Percentiles rank a stretch among this genome's conserved stretches.
Evolutionary conservation across 1,140 invertebrate genomes (phyloP).

Genomic region (Sycobia sp.): DNA sequence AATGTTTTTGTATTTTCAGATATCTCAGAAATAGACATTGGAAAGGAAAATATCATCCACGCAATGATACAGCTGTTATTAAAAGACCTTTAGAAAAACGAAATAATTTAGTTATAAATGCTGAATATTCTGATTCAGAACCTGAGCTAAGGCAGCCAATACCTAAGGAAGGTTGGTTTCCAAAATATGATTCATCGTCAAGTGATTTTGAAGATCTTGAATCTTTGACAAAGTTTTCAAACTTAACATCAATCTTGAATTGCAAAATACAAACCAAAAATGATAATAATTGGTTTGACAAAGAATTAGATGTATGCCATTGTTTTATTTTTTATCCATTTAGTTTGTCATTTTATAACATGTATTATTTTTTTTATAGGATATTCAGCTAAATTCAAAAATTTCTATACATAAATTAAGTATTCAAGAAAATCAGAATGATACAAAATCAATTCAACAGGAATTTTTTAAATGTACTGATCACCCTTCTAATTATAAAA

Average conservation of each 20-base stretch:
- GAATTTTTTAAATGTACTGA: background rate
- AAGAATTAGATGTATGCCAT: constrained; percentile 18
- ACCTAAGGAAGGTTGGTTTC: constrained; percentile 28
- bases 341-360: too few relatives aligned
- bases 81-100: constrained; percentile 11
- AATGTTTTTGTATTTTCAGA: background rate
- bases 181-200: constrained; percentile 13
- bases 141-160: constrained; percentile 18
- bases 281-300: constrained; percentile 24
- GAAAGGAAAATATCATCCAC: constrained; percentile 21
- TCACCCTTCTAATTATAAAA: constrained; percentile 1
- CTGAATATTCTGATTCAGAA: constrained; percentile 29
- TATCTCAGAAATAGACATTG: constrained; percentile 17
- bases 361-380: constrained; percentile 12
- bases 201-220: constrained; percentile 29
- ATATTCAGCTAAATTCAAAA: constrained; percentile 6
- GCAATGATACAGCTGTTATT: background rate
- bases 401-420: too few relatives aligned
- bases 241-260: background rate
- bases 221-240: background rate
- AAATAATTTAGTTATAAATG: background rate
- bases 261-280: background rate
- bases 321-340: background rate
- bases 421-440: background rate
- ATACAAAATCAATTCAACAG: background rate